Evolutionary conservation across 1,140 invertebrate species (phyloP), one percentile per base, ranked within the genome.

Genomic region (Neomicropteryx cornuta): DNA sequence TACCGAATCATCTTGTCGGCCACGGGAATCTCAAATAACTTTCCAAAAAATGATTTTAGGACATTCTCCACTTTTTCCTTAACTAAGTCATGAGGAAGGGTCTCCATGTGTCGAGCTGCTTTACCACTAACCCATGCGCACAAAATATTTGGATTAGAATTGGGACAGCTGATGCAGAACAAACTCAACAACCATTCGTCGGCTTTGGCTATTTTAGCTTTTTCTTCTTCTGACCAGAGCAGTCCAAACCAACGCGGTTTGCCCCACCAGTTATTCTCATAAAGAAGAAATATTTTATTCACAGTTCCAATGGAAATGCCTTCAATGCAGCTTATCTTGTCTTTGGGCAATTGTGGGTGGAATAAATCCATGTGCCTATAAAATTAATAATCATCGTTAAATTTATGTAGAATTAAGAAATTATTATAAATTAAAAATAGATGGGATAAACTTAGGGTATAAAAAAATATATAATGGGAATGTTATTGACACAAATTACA

Each of bases 241-340:
- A n/a, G n/a, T n/a, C n/a, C n/a, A n/a, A n/a, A n/a, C n/a, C n/a
- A n/a, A n/a, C n/a, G n/a, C 46, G 75, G 64, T 61, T 54, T 14
- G 10, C 65, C 58, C 69, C 76, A 73, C 60, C 77, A 79, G 32
- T 52, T 59, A 28, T 58, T 43, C 2, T 68, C 43, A 41, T 73
- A 81, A 49, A 73, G 61, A 14, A 81, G 24, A 43, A 76, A 83
- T 33, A 88, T 68, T 56, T 85, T 84, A 48, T 81, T 69, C 0
- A 82, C 75, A 1, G 71, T 76, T 16, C 79, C 81, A 49, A 81
- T 68, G 3, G 67, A 71, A 5, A 83, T 51, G 17, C 66, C 60
- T 45, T 72, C 49, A n/a, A 79, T 76, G 1, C 68, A 63, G 24
- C 60, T 52, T 5, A 66, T 36, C 53, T 79, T 80, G 4, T 60